Evolutionary conservation across 2,888 invertebrate species (phyloP).

Genomic region (Cistogaster globosa): DNA sequence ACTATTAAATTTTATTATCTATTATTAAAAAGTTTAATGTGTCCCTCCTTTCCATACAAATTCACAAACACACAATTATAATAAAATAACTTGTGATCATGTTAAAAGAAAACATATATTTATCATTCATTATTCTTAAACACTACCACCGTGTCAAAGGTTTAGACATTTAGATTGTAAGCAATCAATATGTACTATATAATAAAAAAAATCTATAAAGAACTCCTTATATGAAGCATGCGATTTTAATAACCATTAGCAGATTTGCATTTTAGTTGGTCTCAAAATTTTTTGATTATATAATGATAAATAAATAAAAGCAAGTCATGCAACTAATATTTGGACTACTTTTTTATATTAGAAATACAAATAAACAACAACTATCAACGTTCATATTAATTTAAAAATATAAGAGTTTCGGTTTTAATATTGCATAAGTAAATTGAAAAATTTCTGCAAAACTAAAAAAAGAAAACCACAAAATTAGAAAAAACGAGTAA

Average conservation of each 20-base stretch:
- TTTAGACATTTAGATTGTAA: too few relatives aligned
- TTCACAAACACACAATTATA: too few relatives aligned
- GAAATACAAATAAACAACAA: constrained; percentile 46
- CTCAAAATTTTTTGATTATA: background rate
- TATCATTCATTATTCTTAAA: too few relatives aligned
- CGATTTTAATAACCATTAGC: constrained; percentile 29
- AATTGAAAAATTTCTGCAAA: constrained; percentile 19
- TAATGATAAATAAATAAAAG: constrained; percentile 22
- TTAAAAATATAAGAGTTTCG: too few relatives aligned
- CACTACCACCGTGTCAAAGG: too few relatives aligned
- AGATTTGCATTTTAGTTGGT: background rate
- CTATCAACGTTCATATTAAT: constrained; percentile 37
- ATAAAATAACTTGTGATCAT: too few relatives aligned
- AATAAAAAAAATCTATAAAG: too few relatives aligned
- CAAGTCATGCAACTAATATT: constrained; percentile 49
- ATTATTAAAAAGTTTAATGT: too few relatives aligned
- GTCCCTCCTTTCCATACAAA: too few relatives aligned
- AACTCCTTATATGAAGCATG: constrained; percentile 29
- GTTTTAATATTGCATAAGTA: constrained; percentile 1
- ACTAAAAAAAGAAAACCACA: constrained; percentile 18
- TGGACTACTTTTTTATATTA: constrained; percentile 27
- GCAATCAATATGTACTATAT: too few relatives aligned
- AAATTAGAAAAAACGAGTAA: constrained; percentile 25
- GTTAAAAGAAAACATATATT: too few relatives aligned
- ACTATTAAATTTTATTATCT: too few relatives aligned